phyloP scores from a whole-genome alignment of 2,888 invertebrate species.

The Cabera pusaria region DNA sequence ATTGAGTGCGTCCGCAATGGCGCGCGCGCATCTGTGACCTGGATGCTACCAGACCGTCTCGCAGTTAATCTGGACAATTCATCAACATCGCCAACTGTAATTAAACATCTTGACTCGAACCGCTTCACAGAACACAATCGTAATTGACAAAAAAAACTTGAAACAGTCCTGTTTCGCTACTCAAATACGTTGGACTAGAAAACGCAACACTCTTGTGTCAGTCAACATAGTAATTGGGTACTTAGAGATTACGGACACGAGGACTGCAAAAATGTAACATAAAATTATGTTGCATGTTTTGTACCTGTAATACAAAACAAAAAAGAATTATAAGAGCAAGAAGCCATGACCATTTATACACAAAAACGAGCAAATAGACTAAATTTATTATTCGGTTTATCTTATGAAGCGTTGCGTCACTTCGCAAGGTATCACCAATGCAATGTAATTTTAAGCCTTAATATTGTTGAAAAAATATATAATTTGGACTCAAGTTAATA shows the following conservation, averaged over 20 bases:
- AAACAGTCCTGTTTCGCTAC: slow-evolving; percentile 20
- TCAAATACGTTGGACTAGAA: slow-evolving; percentile 23
- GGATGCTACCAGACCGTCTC: slow-evolving; percentile 70
- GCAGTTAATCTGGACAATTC: slow-evolving; percentile 68
- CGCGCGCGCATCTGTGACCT: slow-evolving; percentile 67
- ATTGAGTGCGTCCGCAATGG: slow-evolving; percentile 61
- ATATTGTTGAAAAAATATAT: no score
- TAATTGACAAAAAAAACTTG: slow-evolving; percentile 22
- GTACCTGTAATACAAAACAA: slow-evolving; percentile 1
- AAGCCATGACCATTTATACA: slow-evolving; percentile 16
- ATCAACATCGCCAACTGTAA: slow-evolving; percentile 51
- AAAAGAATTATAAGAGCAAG: slow-evolving; percentile 8
- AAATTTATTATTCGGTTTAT: no score
- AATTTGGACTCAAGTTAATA: no score
- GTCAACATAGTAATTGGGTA: slow-evolving; percentile 12
- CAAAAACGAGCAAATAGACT: no score
- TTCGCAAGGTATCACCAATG: slow-evolving; percentile 8
- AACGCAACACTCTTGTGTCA: slow-evolving; percentile 18
- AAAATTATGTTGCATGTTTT: no score
- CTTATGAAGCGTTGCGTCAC: slow-evolving; percentile 10
- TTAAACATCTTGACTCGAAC: slow-evolving; percentile 30
- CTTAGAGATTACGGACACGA: slow-evolving; percentile 6
- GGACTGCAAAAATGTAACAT: slow-evolving; percentile 5
- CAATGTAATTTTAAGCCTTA: no score
- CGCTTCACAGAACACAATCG: slow-evolving; percentile 28